Conservation (phyloP, 2,888 invertebrate species). For the Leptothorax acervorum region DNA sequence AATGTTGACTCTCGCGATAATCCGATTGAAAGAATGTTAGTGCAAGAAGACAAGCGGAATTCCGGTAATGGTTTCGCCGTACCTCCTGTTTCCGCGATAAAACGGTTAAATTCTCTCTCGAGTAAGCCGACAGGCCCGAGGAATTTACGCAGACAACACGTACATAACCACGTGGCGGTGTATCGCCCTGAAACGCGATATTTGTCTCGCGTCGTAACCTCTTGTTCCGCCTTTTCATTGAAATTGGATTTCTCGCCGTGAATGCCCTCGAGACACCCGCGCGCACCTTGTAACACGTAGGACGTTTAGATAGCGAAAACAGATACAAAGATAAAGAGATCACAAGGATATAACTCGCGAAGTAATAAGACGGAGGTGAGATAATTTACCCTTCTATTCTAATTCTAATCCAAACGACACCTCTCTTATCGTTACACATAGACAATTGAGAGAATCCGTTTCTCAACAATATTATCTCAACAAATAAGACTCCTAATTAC, state of each 20-base stretch:
- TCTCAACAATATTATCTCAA: conserved; percentile 21
- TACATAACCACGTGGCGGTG: conserved; percentile 24
- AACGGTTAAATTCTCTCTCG: conserved; percentile 39
- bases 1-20: background rate
- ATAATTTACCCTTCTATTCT: conserved; percentile 34
- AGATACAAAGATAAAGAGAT: conserved; percentile 33
- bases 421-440: background rate
- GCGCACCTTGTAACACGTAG: conserved; percentile 1
- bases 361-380: conserved; percentile 14
- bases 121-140: conserved; percentile 35
- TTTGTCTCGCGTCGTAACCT: conserved; percentile 50
- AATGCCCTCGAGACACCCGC: conserved; percentile 42
- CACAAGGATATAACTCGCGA: conserved; percentile 8
- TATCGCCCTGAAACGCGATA: conserved; percentile 44
- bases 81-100: conserved; percentile 3
- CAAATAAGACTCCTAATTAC: conserved; percentile 7
- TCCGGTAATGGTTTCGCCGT: conserved; percentile 13
- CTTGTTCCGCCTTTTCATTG: conserved; percentile 61
- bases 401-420: conserved; percentile 26
- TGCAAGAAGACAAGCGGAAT: conserved; percentile 15
- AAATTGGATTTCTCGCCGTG: conserved; percentile 61
- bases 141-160: conserved; percentile 32
- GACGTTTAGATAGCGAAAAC: conserved; percentile 44
- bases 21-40: background rate
- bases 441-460: conserved; percentile 3